These are phyloP conservation scores for Hofmannophila pseudospretella DNA, from an alignment of 2,888 invertebrate species.

Conservation along the genomic window DNA sequence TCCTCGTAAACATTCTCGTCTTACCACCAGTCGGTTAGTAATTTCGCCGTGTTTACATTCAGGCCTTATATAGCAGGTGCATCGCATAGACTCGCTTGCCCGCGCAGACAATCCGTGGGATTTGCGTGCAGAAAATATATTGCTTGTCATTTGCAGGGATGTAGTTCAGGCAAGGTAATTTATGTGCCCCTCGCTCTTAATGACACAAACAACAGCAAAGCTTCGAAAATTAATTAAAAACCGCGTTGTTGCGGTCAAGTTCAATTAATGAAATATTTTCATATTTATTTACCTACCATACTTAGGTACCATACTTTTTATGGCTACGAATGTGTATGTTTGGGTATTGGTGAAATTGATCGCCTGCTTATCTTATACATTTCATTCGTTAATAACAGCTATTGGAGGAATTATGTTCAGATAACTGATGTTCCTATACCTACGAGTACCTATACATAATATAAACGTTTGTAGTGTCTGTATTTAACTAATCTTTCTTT, in stretches of 20 bases:
- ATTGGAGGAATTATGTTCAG: too few species aligned
- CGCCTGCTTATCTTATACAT: too few species aligned
- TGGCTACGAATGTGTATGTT: too few species aligned
- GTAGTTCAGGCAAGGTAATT: neutral
- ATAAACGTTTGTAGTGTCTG: too few species aligned
- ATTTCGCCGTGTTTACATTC: constrained; percentile 38
- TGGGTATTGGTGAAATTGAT: too few species aligned
- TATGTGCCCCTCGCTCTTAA: neutral
- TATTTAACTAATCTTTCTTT: neutral
- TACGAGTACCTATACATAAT: too few species aligned
- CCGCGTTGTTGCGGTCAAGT: neutral
- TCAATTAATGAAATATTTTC: too few species aligned
- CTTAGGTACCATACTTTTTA: too few species aligned
- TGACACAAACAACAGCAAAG: constrained; percentile 6
- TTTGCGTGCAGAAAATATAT: constrained; percentile 6
- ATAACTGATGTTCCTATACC: too few species aligned
- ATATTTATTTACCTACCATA: too few species aligned
- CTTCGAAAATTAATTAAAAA: neutral
- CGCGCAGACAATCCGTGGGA: constrained; percentile 17
- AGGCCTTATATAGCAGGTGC: constrained; percentile 30
- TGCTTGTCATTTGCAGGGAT: constrained; percentile 2
- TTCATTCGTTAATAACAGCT: too few species aligned
- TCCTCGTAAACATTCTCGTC: constrained; percentile 49
- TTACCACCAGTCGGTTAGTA: constrained; percentile 34
- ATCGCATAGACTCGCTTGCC: constrained; percentile 33